These are phyloP conservation scores for Temnopleurus reevesii DNA, from an alignment of 53 echinoderm and acorn worm species.

Conservation along the genomic window DNA sequence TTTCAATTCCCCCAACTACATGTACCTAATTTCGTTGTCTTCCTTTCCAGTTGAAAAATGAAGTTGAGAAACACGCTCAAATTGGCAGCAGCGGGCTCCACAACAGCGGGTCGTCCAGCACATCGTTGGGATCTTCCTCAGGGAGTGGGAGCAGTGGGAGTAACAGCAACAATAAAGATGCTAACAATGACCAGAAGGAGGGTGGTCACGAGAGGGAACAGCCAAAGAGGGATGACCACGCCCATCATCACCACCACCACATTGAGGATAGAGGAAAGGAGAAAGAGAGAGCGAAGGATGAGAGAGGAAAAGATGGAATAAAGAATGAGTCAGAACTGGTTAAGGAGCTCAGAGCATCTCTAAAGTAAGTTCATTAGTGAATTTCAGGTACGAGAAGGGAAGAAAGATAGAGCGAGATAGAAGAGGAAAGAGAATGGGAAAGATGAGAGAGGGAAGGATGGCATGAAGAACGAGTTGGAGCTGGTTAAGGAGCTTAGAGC, in stretches of 20 bases:
- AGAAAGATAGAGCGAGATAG: not conserved
- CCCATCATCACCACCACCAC: conserved; percentile 58
- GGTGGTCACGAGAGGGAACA: conserved; percentile 73
- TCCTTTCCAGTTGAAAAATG: conserved; percentile 67
- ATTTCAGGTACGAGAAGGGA: not conserved
- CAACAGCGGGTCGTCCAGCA: not conserved
- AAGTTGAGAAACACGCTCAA: conserved; percentile 59
- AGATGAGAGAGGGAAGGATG: not conserved
- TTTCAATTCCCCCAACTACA: no score
- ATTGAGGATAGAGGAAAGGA: conserved; percentile 71
- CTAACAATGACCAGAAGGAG: conserved; percentile 67
- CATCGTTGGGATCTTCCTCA: conserved; percentile 46
- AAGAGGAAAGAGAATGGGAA: not conserved
- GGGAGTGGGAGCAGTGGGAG: conserved; percentile 57
- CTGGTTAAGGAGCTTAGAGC: no score
- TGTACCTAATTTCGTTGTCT: not conserved
- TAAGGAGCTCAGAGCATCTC: conserved; percentile 84
- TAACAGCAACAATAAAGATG: not conserved
- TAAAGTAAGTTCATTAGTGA: conserved; percentile 74
- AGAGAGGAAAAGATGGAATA: conserved; percentile 64
- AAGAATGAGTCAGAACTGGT: conserved; percentile 86
- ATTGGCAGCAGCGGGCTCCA: conserved; percentile 48
- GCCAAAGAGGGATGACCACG: conserved; percentile 69
- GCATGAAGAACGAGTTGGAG: not conserved
- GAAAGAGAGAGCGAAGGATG: conserved; percentile 73